Evolutionary conservation across 2,113 vertebrate species (phyloP).

Genomic region (Ceyx margarethae): DNA sequence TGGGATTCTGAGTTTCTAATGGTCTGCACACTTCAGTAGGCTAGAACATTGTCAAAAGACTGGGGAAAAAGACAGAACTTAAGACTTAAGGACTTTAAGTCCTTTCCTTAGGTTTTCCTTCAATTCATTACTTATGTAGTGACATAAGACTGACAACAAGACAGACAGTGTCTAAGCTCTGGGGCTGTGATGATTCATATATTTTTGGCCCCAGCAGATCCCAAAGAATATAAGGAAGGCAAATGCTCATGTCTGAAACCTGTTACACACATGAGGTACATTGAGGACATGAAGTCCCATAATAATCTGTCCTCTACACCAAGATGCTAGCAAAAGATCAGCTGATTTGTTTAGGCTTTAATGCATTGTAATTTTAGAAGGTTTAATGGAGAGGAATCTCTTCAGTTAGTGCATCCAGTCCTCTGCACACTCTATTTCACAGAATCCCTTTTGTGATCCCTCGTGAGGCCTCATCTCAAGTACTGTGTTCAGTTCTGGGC

Average conservation of each 20-base stretch:
- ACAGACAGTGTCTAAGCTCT: not conserved
- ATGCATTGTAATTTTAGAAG: not conserved
- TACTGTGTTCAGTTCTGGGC: no score
- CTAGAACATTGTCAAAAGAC: not conserved
- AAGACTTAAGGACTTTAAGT: not conserved
- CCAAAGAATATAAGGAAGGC: not conserved
- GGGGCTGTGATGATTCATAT: not conserved
- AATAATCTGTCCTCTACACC: accelerated
- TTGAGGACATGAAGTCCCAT: no score
- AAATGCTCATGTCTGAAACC: not conserved
- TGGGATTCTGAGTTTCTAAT: not conserved
- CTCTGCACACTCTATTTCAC: not conserved
- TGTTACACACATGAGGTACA: accelerated
- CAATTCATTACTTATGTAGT: not conserved
- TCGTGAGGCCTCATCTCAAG: no score
- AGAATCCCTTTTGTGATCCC: not conserved
- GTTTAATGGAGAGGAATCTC: not conserved
- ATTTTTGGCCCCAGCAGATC: not conserved
- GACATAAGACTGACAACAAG: not conserved
- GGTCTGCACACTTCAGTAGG: not conserved
- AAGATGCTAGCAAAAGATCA: not conserved
- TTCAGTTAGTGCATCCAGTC: not conserved
- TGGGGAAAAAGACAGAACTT: accelerated
- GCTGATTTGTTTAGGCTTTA: not conserved
- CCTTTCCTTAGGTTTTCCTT: not conserved